Evolutionary conservation across 2,113 vertebrate genomes (phyloP).

Genomic region (Rostratula benghalensis): DNA sequence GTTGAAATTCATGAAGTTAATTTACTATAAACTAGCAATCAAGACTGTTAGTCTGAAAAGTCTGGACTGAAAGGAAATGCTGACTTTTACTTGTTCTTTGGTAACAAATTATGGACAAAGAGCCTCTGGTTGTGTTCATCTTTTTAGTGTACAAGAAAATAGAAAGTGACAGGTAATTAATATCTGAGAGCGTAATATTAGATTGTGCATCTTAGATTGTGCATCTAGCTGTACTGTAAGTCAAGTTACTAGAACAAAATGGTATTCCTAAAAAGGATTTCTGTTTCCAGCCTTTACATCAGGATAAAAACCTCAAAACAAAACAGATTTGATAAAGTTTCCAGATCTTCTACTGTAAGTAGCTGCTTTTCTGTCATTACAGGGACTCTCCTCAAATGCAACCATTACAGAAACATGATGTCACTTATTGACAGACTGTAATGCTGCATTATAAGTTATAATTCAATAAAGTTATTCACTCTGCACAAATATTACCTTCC

Average conservation of each 20-base stretch:
- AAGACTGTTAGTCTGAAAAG: not conserved
- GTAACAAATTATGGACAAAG: not conserved
- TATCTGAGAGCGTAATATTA: not conserved
- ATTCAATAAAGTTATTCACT: conserved; percentile 45
- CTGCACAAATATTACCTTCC: conserved; percentile 26
- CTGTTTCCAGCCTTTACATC: not conserved
- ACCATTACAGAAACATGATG: not conserved
- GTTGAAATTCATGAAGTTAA: not conserved
- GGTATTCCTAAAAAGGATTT: not conserved
- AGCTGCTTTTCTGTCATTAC: not conserved
- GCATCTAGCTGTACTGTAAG: not conserved
- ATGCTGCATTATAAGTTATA: conserved; percentile 8
- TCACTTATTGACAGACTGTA: conserved; percentile 49
- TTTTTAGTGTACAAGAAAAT: not conserved
- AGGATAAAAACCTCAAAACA: not conserved
- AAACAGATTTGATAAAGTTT: not conserved
- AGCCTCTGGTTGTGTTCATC: not conserved
- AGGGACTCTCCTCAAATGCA: not conserved
- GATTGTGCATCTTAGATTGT: not conserved
- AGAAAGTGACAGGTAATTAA: not conserved
- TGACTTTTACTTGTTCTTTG: not conserved
- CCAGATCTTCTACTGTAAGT: not conserved
- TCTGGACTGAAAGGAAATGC: not conserved
- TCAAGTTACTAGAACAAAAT: not conserved
- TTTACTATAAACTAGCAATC: not conserved